Evolutionary conservation across 1,140 invertebrate genomes (phyloP), one percentile per base, ranked within the genome.

Genomic region (Lepidurus apus): DNA sequence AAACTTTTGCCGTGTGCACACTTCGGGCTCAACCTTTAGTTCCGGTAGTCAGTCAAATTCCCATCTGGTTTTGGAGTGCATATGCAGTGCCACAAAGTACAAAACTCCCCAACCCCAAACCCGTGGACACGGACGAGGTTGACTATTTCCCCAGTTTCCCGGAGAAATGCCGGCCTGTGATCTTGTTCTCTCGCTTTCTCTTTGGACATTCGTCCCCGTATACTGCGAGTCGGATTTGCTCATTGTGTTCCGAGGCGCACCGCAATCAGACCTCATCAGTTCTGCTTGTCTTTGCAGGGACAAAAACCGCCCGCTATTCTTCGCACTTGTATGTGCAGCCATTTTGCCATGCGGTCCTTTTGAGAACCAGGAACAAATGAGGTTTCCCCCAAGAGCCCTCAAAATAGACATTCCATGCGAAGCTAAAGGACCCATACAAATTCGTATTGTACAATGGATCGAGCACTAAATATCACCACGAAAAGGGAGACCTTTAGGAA

Each of bases 31-130:
- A 65, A 65, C 53, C 53, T 65, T 65, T 65, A 65, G 53, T 65
- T 65, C 53, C 53, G 53, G 53, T 65, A 65, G 53, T 65, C 53
- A 65, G 53, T 65, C 53, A 65, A 65, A 65, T 65, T 65, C 53
- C 53, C 53, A 65, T 65, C 53, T 65, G 53, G 53, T 7, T 65
- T 21, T n/a, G 34, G 34, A 65, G 53, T n/a, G 53, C 53, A 65
- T 65, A 47, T 11, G 45, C 45, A 47, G 45, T n/a, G 4, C 21
- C 21, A 65, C 6, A 65, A 65, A 21, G 53, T 65, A 65, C 53
- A 65, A 65, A 65, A 21, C 21, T 47, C 21, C 53, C 53, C 53
- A 65, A 21, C 17, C 53, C 21, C 1, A 65, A 65, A 65, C 2
- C 47, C 47, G 47, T 65, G 47, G 47, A 65, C 13, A 65, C 6